Conservation (phyloP, 2,113 vertebrate genomes). For the Elachura formosa region DNA sequence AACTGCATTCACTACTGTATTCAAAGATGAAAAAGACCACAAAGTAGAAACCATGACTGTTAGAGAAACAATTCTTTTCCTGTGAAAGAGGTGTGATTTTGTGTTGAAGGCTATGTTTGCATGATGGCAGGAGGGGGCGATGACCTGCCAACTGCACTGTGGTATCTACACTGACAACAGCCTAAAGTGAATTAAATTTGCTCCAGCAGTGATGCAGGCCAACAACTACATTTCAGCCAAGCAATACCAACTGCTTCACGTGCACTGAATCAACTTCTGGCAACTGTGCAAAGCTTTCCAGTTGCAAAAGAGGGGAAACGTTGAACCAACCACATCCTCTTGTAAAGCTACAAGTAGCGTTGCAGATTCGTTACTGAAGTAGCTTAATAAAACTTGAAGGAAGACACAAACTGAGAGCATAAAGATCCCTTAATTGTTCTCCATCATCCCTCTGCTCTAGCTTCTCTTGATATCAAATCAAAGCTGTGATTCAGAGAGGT, state of each 20-base stretch:
- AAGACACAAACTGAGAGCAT: not conserved
- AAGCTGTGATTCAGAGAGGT: not conserved
- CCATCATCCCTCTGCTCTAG: not conserved
- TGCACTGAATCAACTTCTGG: not conserved
- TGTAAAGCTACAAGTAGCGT: not conserved
- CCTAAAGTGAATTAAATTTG: not conserved
- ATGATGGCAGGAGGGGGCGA: not conserved
- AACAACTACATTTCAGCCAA: not conserved
- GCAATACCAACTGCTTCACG: fast-evolving
- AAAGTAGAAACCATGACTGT: not conserved
- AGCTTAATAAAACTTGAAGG: not conserved
- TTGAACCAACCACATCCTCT: not conserved
- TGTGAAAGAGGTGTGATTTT: not conserved
- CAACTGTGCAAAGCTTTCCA: not conserved
- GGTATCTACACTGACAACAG: not conserved
- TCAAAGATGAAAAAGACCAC: not conserved
- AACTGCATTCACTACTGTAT: not conserved
- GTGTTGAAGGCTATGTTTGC: not conserved
- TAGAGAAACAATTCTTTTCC: not conserved
- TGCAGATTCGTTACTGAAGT: not conserved
- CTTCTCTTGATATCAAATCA: not conserved
- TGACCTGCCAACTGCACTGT: not conserved
- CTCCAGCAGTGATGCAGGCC: fast-evolving
- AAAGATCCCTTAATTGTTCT: not conserved
- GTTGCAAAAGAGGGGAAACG: not conserved